A percentile compares a stretch with the other conserved stretches of the same genome.
phyloP scores from a whole-genome alignment of 2,888 invertebrate species.

The Cremastinae sp. region DNA sequence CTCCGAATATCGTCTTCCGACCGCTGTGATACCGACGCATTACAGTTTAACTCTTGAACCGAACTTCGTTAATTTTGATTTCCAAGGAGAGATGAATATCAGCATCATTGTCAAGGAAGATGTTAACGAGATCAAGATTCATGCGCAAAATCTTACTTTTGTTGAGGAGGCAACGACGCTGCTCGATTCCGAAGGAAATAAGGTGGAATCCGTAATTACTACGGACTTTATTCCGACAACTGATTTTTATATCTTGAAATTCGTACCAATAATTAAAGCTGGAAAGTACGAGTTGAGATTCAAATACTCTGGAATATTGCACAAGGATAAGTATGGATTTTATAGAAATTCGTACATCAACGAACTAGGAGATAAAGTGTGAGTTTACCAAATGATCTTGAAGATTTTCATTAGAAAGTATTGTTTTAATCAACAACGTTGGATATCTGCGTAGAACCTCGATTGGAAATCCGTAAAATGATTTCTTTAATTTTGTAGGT shows the following conservation, averaged over 20 bases:
- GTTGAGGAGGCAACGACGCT: background rate
- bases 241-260: constrained; percentile 32
- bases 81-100: constrained; percentile 41
- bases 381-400: constrained; percentile 65
- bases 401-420: too few species aligned
- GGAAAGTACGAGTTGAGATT: constrained; percentile 82
- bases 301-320: constrained; percentile 82
- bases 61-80: constrained; percentile 69
- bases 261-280: rapidly evolving
- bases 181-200: background rate
- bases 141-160: constrained; percentile 54
- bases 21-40: constrained; percentile 79
- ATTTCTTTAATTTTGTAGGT: constrained; percentile 81
- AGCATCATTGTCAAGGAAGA: background rate
- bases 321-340: constrained; percentile 85
- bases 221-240: background rate
- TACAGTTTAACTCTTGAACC: constrained; percentile 81
- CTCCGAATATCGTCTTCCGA: constrained; percentile 81
- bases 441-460: too few species aligned
- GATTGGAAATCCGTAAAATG: too few species aligned
- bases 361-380: constrained; percentile 75
- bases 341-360: constrained; percentile 85
- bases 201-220: too few species aligned
- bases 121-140: constrained; percentile 3
- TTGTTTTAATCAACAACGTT: background rate